These are phyloP conservation scores for Oreocharis arfaki DNA, from an alignment of 2,113 vertebrate genomes.

Conservation along the genomic window DNA sequence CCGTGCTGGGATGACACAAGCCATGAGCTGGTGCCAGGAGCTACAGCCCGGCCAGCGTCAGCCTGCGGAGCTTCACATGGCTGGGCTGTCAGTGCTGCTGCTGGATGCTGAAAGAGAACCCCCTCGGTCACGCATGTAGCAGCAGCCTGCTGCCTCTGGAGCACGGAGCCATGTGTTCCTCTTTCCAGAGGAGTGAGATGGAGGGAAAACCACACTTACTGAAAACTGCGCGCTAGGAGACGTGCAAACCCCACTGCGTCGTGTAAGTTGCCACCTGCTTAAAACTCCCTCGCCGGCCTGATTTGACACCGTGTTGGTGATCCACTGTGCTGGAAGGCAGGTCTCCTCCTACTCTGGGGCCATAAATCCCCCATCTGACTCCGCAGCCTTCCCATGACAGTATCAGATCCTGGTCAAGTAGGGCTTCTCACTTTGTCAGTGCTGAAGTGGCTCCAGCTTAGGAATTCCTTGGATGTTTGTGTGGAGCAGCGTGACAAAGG, in stretches of 20 bases:
- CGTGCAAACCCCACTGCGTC: fast-evolving
- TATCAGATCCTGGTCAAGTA: not conserved
- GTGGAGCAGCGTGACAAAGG: fast-evolving
- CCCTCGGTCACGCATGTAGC: fast-evolving
- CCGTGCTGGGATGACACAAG: not conserved
- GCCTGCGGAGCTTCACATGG: not conserved
- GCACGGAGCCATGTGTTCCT: fast-evolving
- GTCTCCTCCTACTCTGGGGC: not conserved
- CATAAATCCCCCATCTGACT: not conserved
- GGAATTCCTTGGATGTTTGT: not conserved
- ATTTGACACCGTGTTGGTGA: not conserved
- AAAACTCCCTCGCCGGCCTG: fast-evolving
- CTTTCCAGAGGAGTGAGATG: not conserved
- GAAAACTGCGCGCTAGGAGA: fast-evolving
- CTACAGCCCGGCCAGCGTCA: not conserved
- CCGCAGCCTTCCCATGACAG: not conserved
- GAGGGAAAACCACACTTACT: not conserved
- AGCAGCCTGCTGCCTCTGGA: not conserved
- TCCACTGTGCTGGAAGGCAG: not conserved
- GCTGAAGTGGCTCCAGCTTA: not conserved
- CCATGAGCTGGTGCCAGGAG: not conserved
- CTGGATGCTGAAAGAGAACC: not conserved
- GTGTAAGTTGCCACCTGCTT: not conserved
- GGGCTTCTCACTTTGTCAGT: fast-evolving
- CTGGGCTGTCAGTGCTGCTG: fast-evolving